Base-by-base conservation (phyloP, 2,797 vertebrate species). In the Argya squamiceps region DNA sequence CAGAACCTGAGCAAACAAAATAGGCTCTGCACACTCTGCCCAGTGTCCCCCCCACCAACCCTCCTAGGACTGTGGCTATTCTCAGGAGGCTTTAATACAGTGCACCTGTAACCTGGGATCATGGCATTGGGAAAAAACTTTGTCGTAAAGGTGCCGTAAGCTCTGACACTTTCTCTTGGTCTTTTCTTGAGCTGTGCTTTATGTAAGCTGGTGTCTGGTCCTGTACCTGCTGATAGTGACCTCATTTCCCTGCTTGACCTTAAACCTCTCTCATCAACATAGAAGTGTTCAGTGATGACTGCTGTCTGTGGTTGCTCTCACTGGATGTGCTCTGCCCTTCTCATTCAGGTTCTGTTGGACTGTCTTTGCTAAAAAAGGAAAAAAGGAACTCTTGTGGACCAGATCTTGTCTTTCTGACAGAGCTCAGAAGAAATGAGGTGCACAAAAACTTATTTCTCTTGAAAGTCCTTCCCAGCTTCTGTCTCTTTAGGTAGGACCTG, bases 11-110 rank as follows among this genome's bases (percentile, higher is more conserved):
- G 37, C 56, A 88, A 80, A 53, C 15, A 36, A 47, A 78, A 34
- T 2, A 16, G 29, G 24, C 2, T 76, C 70, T 81, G 63, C 59
- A 59, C 14, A 15, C 29, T 52, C 52, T 79, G 20, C 11, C 29
- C 3, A 10, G n/a, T n/a, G n/a, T n/a, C n/a, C 2, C 0, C 0
- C 37, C 37, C 37, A 39, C 37, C 37, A 10, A 10, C 37, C 37
- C 0, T 73, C 22, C 46, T 39, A 37, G 34, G 23, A 46, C 23
- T 1, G 0, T 56, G 24, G 8, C 29, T 36, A 11, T 44, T 67
- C 63, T 71, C 39, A 82, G 37, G 44, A 49, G 43, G n/a, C 60
- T 56, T 37, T 50, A 26, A 2, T 9, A 24, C 0, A 2, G 27
- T 36, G 19, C 37, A 36, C 26, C 18, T 71, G 21, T 47, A 62